Conservation (phyloP, 2,888 invertebrate species). For the Synanthedon tipuliformis region DNA sequence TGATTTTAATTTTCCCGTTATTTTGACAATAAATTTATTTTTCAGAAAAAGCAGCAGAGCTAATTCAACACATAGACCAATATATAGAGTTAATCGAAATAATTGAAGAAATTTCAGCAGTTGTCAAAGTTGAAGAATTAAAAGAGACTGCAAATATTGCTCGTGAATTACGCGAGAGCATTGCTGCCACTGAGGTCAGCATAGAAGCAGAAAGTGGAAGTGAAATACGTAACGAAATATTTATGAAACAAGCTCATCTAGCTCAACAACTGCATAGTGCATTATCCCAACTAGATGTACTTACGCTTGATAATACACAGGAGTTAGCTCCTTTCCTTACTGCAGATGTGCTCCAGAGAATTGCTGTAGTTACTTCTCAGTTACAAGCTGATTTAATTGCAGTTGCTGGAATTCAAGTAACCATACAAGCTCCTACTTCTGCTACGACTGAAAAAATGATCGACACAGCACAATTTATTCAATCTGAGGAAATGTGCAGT, state of each 20-base stretch:
- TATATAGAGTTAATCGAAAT: slow-evolving; percentile 46
- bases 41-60: slow-evolving; percentile 29
- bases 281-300: slow-evolving; percentile 28
- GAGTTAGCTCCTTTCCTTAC: slow-evolving; percentile 23
- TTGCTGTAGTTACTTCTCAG: slow-evolving; percentile 28
- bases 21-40: slow-evolving; percentile 6
- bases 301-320: slow-evolving; percentile 28
- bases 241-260: slow-evolving; percentile 19
- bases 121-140: slow-evolving; percentile 32
- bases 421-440: slow-evolving; percentile 17
- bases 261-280: slow-evolving; percentile 34
- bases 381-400: slow-evolving; percentile 36
- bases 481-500: not conserved
- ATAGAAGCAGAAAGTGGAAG: slow-evolving; percentile 8
- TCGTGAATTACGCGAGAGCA: slow-evolving; percentile 31
- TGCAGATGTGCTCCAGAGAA: slow-evolving; percentile 23
- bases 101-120: slow-evolving; percentile 40
- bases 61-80: slow-evolving; percentile 38
- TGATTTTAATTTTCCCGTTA: too few species aligned
- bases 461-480: not conserved
- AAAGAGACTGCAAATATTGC: slow-evolving; percentile 35
- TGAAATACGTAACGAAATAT: slow-evolving; percentile 7
- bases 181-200: slow-evolving; percentile 13
- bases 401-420: slow-evolving; percentile 22
- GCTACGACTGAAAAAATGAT: not conserved